These are phyloP conservation scores for Acanthiza pusilla DNA, from an alignment of 2,797 vertebrate species.

Conservation along the genomic window DNA sequence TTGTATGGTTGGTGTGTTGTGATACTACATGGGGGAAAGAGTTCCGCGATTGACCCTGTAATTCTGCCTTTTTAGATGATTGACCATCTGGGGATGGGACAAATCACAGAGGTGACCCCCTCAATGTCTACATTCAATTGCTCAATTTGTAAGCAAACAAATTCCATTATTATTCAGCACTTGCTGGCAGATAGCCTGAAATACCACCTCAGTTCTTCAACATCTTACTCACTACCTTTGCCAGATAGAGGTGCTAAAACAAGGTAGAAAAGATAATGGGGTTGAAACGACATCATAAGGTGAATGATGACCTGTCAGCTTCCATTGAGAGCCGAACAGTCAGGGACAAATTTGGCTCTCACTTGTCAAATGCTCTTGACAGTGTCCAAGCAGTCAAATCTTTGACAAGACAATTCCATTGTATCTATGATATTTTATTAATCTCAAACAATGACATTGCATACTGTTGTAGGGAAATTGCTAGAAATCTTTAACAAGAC, in stretches of 20 bases:
- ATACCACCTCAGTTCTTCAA: slow-evolving; percentile 24
- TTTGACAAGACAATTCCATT: slow-evolving; percentile 39
- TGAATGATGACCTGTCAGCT: slow-evolving; percentile 52
- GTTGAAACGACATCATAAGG: slow-evolving; percentile 33
- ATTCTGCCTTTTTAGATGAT: slow-evolving; percentile 13
- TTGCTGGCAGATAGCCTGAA: slow-evolving; percentile 39
- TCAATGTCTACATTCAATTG: slow-evolving; percentile 43
- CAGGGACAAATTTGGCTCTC: slow-evolving; percentile 27
- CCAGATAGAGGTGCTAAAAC: slow-evolving; percentile 52
- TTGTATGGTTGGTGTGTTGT: slow-evolving; percentile 68
- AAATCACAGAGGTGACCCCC: slow-evolving; percentile 22
- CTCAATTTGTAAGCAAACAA: slow-evolving; percentile 46
- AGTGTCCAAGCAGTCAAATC: slow-evolving; percentile 29
- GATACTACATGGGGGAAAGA: slow-evolving; percentile 44
- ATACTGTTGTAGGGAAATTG: slow-evolving; percentile 48
- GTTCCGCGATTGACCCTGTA: slow-evolving; percentile 34
- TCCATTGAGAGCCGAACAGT: slow-evolving; percentile 15
- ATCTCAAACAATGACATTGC: slow-evolving; percentile 55
- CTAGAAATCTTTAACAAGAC: slow-evolving; percentile 41
- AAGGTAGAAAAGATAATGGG: slow-evolving; percentile 48
- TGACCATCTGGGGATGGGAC: slow-evolving; percentile 4
- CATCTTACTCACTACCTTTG: slow-evolving; percentile 1
- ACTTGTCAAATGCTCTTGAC: slow-evolving; percentile 10
- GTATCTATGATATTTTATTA: slow-evolving; percentile 59
- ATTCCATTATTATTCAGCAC: slow-evolving; percentile 48